A percentile compares a stretch with the other conserved stretches of the same genome.
These are phyloP conservation scores for Dendrocincla tyrannina DNA, from an alignment of 2,797 vertebrate species.

Conservation along the genomic window DNA sequence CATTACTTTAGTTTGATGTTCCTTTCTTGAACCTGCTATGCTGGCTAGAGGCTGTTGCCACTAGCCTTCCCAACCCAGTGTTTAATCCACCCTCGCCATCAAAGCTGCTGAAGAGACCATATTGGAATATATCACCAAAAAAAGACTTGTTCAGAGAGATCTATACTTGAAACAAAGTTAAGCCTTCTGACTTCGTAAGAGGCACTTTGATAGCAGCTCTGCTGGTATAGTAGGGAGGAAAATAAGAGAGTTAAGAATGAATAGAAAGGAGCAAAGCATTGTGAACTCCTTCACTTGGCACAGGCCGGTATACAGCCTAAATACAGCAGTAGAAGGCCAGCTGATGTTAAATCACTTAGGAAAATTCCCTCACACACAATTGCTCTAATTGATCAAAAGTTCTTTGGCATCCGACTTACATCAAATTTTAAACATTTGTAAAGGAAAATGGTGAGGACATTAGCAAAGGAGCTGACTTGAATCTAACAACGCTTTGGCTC, in stretches of 20 bases:
- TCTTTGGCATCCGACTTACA: background rate
- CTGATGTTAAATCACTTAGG: background rate
- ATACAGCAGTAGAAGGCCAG: background rate
- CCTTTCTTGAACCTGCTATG: background rate
- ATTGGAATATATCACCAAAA: background rate
- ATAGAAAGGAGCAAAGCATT: background rate
- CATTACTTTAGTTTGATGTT: background rate
- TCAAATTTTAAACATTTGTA: background rate
- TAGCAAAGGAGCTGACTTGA: background rate
- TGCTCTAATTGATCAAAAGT: background rate
- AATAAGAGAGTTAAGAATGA: background rate
- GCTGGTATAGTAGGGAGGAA: background rate
- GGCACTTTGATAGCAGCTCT: background rate
- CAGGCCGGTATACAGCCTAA: background rate
- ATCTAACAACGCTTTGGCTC: background rate
- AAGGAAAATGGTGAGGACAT: background rate
- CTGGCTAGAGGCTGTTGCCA: background rate
- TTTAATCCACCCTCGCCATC: background rate
- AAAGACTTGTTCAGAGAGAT: background rate
- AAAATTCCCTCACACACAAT: background rate
- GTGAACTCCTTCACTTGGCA: background rate
- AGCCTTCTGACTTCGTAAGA: background rate
- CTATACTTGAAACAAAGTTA: background rate
- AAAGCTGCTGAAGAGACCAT: background rate
- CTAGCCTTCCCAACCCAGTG: background rate